Evolutionary conservation across 2,797 vertebrate genomes (phyloP).

Genomic region (Leontocebus nigricollis): DNA sequence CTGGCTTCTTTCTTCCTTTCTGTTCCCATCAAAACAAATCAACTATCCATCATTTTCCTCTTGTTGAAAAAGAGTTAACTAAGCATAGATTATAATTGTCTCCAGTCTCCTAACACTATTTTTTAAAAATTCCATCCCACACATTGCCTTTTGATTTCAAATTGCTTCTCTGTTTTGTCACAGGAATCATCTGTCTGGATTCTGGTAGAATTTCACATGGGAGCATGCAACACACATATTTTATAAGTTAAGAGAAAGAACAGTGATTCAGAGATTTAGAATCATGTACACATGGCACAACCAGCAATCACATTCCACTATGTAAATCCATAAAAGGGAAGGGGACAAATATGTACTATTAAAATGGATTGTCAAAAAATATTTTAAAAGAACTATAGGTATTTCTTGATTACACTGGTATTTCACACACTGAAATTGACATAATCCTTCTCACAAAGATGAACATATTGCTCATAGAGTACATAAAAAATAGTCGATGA

Average conservation of each 20-base stretch:
- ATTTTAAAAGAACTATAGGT: neutral
- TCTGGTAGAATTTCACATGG: neutral
- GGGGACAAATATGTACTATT: neutral
- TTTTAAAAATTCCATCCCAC: neutral
- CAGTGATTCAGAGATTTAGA: neutral
- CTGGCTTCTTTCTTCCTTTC: neutral
- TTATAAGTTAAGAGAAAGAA: neutral
- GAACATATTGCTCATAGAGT: neutral
- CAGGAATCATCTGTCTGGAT: neutral
- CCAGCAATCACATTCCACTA: neutral
- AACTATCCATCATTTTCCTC: conserved; percentile 34
- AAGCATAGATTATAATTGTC: conserved; percentile 31
- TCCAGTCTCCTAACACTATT: neutral
- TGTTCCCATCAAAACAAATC: conserved; percentile 5
- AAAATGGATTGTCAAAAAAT: neutral
- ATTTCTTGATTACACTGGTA: neutral
- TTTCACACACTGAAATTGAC: neutral
- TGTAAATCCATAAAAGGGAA: neutral
- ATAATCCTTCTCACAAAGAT: neutral
- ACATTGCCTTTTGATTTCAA: neutral
- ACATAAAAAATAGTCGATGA: neutral
- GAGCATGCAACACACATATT: neutral
- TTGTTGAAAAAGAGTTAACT: conserved; percentile 18
- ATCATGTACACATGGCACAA: neutral
- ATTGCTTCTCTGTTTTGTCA: neutral